A percentile compares a stretch with the other conserved stretches of the same genome.
Conservation (phyloP, 2,888 invertebrate species). For the Tortrix viridana region DNA sequence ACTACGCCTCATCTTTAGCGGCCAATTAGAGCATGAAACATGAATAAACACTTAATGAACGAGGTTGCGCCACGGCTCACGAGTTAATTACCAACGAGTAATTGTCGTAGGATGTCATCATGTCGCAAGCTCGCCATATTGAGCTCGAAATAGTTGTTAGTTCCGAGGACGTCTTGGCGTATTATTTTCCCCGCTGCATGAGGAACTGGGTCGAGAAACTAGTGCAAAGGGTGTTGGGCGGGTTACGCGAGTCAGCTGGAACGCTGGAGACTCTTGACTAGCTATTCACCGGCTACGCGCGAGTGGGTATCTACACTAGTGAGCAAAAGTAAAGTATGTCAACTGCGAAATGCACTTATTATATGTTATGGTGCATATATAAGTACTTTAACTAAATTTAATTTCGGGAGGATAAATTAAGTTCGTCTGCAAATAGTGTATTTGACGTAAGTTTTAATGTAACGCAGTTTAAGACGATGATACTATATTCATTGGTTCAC, state of each 20-base stretch:
- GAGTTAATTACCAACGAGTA: slow-evolving; percentile 29
- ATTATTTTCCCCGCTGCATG: slow-evolving; percentile 60
- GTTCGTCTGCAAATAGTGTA: too few relatives aligned
- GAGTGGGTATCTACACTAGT: too few relatives aligned
- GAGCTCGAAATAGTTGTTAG: slow-evolving; percentile 36
- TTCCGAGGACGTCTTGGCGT: slow-evolving; percentile 42
- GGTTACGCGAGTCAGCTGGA: slow-evolving; percentile 34
- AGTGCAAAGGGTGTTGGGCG: slow-evolving; percentile 47
- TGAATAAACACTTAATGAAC: slow-evolving; percentile 30
- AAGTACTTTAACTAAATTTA: too few relatives aligned
- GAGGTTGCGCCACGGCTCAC: not conserved
- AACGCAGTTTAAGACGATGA: too few relatives aligned
- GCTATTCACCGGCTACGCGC: slow-evolving; percentile 29
- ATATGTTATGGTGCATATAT: too few relatives aligned
- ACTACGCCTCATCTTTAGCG: slow-evolving; percentile 3
- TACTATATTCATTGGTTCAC: too few relatives aligned
- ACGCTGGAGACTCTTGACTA: slow-evolving; percentile 32
- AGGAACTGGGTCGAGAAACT: slow-evolving; percentile 71
- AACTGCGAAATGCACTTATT: slow-evolving; percentile 12
- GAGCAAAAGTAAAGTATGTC: slow-evolving; percentile 13
- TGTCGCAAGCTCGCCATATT: slow-evolving; percentile 37
- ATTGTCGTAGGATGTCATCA: slow-evolving; percentile 31
- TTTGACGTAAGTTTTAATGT: too few relatives aligned
- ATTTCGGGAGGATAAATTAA: too few relatives aligned
- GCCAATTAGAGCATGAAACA: slow-evolving; percentile 32